A percentile compares a stretch with the other conserved stretches of the same genome.
phyloP scores from a whole-genome alignment of 2,888 invertebrate species.

The Drosophila nigricruria region DNA sequence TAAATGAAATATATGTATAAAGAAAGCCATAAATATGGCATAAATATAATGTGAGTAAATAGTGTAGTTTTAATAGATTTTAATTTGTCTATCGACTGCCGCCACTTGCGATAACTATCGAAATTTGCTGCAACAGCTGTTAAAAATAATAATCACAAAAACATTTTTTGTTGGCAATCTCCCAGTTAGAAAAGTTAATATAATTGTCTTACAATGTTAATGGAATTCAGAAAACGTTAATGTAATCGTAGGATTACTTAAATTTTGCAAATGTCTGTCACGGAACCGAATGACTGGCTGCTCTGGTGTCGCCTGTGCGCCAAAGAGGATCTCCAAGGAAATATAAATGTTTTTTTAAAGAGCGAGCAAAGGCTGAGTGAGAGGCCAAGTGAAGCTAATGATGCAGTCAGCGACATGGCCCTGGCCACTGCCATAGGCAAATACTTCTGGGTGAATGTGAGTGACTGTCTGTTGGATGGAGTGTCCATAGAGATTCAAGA shows the following conservation, averaged over 20 bases:
- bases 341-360: slow-evolving; percentile 73
- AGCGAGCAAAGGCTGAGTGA: slow-evolving; percentile 48
- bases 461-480: slow-evolving; percentile 9
- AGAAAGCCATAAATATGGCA: no score
- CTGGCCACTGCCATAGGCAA: slow-evolving; percentile 78
- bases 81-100: neutral
- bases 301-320: slow-evolving; percentile 81
- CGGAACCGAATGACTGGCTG: slow-evolving; percentile 55
- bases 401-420: slow-evolving; percentile 41
- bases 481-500: neutral
- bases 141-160: slow-evolving; percentile 22
- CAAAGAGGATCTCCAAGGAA: slow-evolving; percentile 69
- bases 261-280: slow-evolving; percentile 26
- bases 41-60: neutral
- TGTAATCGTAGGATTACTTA: neutral
- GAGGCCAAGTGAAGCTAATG: neutral
- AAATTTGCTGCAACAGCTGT: slow-evolving; percentile 35
- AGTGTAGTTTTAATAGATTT: neutral
- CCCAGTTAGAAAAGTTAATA: slow-evolving; percentile 8
- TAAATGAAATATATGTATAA: neutral
- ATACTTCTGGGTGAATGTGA: slow-evolving; percentile 81
- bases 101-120: slow-evolving; percentile 17
- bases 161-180: slow-evolving; percentile 21
- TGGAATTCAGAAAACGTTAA: slow-evolving; percentile 8
- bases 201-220: neutral